phyloP scores from a whole-genome alignment of 2,888 invertebrate genomes.

The Julus scanicus region DNA sequence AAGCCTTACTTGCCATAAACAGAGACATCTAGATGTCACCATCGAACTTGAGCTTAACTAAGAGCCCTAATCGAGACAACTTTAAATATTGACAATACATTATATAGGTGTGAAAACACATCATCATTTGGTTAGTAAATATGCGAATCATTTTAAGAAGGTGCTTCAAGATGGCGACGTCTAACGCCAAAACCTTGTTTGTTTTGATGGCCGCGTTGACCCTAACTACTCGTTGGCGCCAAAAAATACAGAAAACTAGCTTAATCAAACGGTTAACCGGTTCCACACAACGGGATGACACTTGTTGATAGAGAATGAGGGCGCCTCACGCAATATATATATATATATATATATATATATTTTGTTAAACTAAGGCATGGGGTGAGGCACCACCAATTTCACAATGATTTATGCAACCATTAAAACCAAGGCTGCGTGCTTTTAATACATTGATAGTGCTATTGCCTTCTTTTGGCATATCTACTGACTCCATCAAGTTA shows the following conservation, averaged over 20 bases:
- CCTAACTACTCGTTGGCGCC: not conserved
- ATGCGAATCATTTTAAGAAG: not conserved
- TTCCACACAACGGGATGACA: constrained; percentile 12
- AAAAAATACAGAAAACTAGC: not conserved
- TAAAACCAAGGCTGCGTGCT: constrained; percentile 35
- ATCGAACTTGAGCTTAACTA: not conserved
- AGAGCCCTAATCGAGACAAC: not conserved
- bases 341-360: not conserved
- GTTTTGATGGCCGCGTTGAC: not conserved
- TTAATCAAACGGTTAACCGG: constrained; percentile 16
- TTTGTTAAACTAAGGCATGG: not conserved
- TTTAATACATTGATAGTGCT: constrained; percentile 41
- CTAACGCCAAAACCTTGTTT: constrained; percentile 19
- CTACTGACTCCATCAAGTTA: not conserved
- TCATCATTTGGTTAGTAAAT: not conserved
- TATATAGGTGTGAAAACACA: not conserved
- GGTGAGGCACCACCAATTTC: constrained; percentile 39
- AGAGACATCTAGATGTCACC: not conserved
- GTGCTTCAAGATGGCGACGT: constrained; percentile 21
- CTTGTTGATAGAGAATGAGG: not conserved
- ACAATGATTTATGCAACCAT: constrained; percentile 39
- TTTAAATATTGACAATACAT: not conserved
- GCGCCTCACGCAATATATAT: not conserved
- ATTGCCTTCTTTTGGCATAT: constrained; percentile 23
- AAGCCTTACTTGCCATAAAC: not conserved